Percentiles rank a stretch among this genome's conserved stretches.
Evolutionary conservation across 2,113 vertebrate species (phyloP).

Genomic region (Leptobrachium leishanense): DNA sequence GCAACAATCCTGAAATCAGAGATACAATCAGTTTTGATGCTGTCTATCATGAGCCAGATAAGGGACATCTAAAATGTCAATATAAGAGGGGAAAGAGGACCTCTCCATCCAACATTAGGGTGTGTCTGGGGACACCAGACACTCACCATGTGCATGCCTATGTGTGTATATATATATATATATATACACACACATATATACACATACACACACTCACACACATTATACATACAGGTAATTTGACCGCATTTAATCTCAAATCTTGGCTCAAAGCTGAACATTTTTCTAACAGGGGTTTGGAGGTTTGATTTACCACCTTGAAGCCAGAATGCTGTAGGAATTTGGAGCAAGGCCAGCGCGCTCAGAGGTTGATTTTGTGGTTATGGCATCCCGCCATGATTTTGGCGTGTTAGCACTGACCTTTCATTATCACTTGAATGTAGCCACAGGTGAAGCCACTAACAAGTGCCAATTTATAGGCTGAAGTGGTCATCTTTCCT

Average conservation of each 20-base stretch:
- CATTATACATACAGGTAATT: too few species aligned
- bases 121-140: too few species aligned
- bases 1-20: too few species aligned
- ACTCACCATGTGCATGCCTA: too few species aligned
- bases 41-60: too few species aligned
- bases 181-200: too few species aligned
- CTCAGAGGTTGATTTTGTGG: conserved; percentile 60
- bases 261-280: conserved; percentile 14
- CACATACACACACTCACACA: too few species aligned
- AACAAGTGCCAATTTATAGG: conserved; percentile 19
- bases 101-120: too few species aligned
- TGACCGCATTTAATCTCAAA: neutral
- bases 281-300: conserved; percentile 42
- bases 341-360: conserved; percentile 62
- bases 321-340: conserved; percentile 55
- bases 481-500: neutral
- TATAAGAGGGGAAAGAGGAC: too few species aligned
- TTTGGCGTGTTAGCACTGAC: conserved; percentile 58
- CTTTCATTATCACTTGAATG: conserved; percentile 70
- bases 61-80: too few species aligned
- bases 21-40: too few species aligned
- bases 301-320: conserved; percentile 59
- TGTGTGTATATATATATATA: too few species aligned
- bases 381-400: conserved; percentile 60
- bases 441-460: conserved; percentile 46